These are phyloP conservation scores for Rhadina sibilatrix DNA, from an alignment of 2,113 vertebrate species.

Conservation along the genomic window DNA sequence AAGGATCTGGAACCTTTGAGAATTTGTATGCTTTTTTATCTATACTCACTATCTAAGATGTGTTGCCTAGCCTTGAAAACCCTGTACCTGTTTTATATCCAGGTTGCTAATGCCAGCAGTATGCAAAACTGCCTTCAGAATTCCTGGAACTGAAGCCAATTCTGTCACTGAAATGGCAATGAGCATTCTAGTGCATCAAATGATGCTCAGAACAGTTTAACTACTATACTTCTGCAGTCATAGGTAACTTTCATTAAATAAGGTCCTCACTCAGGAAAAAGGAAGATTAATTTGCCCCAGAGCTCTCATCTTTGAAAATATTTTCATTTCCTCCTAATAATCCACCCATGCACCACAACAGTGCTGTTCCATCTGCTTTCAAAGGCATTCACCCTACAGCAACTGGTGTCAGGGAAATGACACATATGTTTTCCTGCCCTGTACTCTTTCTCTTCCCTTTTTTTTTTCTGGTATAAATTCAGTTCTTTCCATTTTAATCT, in stretches of 20 bases:
- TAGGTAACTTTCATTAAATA: background rate
- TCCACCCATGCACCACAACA: background rate
- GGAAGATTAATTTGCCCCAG: background rate
- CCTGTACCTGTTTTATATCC: background rate
- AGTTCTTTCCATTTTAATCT: background rate
- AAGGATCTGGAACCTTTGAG: background rate
- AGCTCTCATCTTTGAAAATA: background rate
- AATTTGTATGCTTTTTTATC: background rate
- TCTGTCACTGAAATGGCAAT: background rate
- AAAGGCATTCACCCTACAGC: background rate
- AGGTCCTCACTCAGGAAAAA: background rate
- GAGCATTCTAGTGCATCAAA: background rate
- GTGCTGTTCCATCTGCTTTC: background rate
- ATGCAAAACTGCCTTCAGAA: background rate
- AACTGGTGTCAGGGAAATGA: background rate
- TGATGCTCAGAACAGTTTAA: background rate
- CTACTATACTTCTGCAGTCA: background rate
- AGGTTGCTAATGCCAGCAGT: background rate
- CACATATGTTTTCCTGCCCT: background rate
- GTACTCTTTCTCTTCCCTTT: background rate
- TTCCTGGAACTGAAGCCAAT: background rate
- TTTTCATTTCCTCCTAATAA: background rate
- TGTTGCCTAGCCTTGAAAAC: background rate
- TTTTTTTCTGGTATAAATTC: background rate
- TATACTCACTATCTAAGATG: background rate